Evolutionary conservation across 2,797 vertebrate genomes (phyloP), one percentile per base, ranked within the genome.

Genomic region (Mus spretus): DNA sequence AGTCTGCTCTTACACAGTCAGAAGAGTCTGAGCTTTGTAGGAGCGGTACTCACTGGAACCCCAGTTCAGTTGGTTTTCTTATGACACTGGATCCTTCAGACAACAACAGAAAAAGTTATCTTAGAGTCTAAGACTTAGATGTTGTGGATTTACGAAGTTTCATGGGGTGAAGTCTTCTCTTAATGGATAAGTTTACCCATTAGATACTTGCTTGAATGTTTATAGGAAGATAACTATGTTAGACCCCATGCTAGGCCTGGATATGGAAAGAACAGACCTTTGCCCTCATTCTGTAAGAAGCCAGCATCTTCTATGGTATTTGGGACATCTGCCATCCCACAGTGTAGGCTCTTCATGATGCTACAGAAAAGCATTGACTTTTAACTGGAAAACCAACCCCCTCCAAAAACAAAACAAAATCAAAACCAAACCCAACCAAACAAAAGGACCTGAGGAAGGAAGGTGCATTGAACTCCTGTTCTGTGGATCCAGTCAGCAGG

Each of bases 1-100:
- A n/a, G 26, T 47, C 59, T 88, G 11, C n/a, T 17, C 0, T 40
- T 0, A 24, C 0, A 0, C 9, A 17, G 6, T 55, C 12, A 14
- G 6, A 55, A 37, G 61, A 85, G 13, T 24, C 28, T 9, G 0
- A 26, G 8, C 70, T 63, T 61, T 59, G n/a, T 24, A 15, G 9
- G 8, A 11, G 17, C 4, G 5, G 9, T 10, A 10, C 31, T 50
- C 2, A 0, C 24, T 77, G 26, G 34, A 34, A 13, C 47, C 72
- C 44, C 40, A 20, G 50, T 37, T 89, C 57, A 50, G 31, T 78
- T 89, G 77, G 11, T 89, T 61, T 78, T 40, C 31, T 72, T 85
- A 24, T 85, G n/a, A 81, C 34, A 2, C 0, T 37, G 55, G 63
- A 72, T 85, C 19, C 61, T 74, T 28, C 40, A 28, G 37, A 63